Evolutionary conservation across 2,797 vertebrate genomes (phyloP).

Genomic region (Crocodylus rhombifer): DNA sequence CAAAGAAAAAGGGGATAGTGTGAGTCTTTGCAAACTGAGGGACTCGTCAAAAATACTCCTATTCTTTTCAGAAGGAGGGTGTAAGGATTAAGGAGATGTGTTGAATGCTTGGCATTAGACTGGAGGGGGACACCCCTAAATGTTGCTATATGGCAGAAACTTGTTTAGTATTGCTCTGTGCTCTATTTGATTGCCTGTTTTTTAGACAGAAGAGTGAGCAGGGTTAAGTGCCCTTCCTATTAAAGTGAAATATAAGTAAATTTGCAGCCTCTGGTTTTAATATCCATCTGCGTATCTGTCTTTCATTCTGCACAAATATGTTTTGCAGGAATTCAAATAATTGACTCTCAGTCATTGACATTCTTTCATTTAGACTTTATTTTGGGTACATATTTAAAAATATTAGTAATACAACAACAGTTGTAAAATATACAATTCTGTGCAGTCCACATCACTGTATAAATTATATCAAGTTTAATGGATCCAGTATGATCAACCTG

Average conservation of each 20-base stretch:
- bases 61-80: not conserved
- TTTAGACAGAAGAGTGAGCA: not conserved
- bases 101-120: not conserved
- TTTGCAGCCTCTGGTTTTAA: not conserved
- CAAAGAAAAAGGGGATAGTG: not conserved
- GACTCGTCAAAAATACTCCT: not conserved
- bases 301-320: not conserved
- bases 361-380: not conserved
- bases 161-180: not conserved
- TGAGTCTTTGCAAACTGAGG: not conserved
- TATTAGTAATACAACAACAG: not conserved
- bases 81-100: not conserved
- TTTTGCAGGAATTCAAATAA: not conserved
- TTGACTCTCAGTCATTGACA: not conserved
- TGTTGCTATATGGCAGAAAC: not conserved
- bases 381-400: not conserved
- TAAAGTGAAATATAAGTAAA: not conserved
- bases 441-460: not conserved
- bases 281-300: not conserved
- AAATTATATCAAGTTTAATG: conserved; percentile 19
- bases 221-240: not conserved
- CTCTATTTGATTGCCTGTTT: not conserved
- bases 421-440: not conserved
- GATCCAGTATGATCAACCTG: conserved; percentile 39
- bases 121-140: not conserved